Percentiles rank a stretch among this genome's conserved stretches.
phyloP scores from a whole-genome alignment of 2,113 vertebrate genomes.

The Cephalophus harveyi region DNA sequence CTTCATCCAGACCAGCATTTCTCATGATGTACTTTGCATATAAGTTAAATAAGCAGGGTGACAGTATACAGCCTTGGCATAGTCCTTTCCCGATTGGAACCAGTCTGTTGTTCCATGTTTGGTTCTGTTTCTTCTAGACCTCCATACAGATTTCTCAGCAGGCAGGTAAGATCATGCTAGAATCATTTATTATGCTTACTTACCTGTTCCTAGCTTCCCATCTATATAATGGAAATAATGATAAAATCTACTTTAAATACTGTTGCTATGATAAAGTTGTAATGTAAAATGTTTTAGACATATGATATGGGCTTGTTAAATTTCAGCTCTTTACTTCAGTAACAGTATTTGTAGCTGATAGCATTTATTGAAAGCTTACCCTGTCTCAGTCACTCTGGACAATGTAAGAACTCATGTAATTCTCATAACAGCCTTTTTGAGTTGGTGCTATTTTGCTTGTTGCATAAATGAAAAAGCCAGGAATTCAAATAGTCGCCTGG shows the following conservation, averaged over 20 bases:
- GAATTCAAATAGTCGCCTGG: rapidly evolving
- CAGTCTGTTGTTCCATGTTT: neutral
- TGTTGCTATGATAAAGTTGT: neutral
- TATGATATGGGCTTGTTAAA: neutral
- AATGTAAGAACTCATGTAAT: neutral
- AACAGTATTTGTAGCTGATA: neutral
- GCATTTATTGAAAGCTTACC: neutral
- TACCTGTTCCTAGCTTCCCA: neutral
- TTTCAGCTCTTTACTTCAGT: neutral
- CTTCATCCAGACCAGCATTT: neutral
- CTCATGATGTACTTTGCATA: neutral
- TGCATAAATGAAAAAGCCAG: neutral
- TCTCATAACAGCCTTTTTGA: neutral
- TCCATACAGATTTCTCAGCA: neutral
- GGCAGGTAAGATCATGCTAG: neutral
- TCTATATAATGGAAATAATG: neutral
- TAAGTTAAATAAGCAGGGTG: neutral
- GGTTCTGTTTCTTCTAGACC: neutral
- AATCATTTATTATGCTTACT: neutral
- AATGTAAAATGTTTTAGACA: neutral
- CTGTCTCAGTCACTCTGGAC: too few relatives aligned
- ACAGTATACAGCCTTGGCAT: neutral
- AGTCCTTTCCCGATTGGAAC: rapidly evolving
- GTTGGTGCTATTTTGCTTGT: neutral
- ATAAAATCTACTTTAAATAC: neutral